phyloP scores from a whole-genome alignment of 2,797 vertebrate genomes.

The Borostomias antarcticus region DNA sequence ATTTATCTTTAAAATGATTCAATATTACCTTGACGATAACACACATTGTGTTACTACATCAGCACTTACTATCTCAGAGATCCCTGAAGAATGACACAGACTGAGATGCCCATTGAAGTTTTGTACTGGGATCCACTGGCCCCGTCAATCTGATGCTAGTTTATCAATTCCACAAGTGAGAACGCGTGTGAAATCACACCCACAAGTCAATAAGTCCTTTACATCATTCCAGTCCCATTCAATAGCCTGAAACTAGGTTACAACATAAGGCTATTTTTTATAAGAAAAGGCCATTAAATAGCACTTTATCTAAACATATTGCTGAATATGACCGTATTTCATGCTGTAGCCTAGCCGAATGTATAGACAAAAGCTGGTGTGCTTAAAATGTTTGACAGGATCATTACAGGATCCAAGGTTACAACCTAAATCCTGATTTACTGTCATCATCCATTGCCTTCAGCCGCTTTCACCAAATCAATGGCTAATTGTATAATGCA shows the following conservation, averaged over 20 bases:
- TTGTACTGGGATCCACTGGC: conserved; percentile 34
- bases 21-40: too few species aligned
- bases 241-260: not conserved
- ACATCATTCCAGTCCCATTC: conserved; percentile 21
- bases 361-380: not conserved
- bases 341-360: too few species aligned
- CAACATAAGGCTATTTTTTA: conserved; percentile 1
- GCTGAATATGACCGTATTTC: too few species aligned
- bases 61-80: conserved; percentile 47
- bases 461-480: conserved; percentile 60
- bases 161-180: conserved; percentile 40
- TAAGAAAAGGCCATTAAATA: too few species aligned
- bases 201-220: conserved; percentile 63
- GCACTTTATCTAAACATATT: too few species aligned
- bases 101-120: conserved; percentile 41
- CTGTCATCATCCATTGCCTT: conserved; percentile 35
- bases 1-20: too few species aligned
- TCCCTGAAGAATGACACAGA: conserved; percentile 31
- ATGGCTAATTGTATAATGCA: conserved; percentile 46
- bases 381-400: conserved; percentile 15
- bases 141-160: conserved; percentile 42
- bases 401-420: not conserved
- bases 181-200: conserved; percentile 29
- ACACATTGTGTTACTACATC: too few species aligned
- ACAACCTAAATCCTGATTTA: conserved; percentile 15